Evolutionary conservation across 2,888 invertebrate genomes (phyloP), one percentile per base, ranked within the genome.

Genomic region (Eutolmus rufibarbis): DNA sequence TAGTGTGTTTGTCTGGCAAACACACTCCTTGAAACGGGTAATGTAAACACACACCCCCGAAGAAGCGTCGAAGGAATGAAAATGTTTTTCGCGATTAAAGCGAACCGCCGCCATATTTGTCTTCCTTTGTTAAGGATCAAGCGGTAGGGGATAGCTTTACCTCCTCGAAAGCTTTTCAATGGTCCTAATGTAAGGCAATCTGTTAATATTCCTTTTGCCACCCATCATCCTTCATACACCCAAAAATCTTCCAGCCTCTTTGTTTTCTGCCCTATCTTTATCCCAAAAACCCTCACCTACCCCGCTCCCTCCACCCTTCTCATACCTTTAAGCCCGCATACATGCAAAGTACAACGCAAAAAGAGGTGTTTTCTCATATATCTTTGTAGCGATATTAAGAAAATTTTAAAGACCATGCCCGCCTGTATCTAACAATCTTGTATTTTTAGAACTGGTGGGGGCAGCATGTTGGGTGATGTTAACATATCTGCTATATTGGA

Each of bases 401-500:
- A 66, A 66, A 84, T 66, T 66, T 57, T 37, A 37, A 46, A 81
- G 40, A 74, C 74, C 4, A 8, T 23, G 4, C 28, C 66, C 66
- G 66, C 66, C 66, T 28, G 19, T 56, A 51, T 77, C 34, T 86
- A 56, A 77, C n/a, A 16, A 51, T 57, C 14, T 88, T 34, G 74
- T 85, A 19, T 87, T 90, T 90, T 16, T 88, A 92, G 92, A 89
- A 92, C 92, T 90, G 92, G 92, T 87, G 92, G 93, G 89, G 92
- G 92, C 90, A 97, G 97, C 93, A 97, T 96, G 96, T 94, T 97
- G 93, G 97, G 97, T 91, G 97, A 97, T 93, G 97, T 97, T 93
- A 98, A 98, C 95, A 97, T 98, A 94, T 97, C 98, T 92, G 97
- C 97, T 93, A 98, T 98, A 93, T 95, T 98, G 94, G 97, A 98